Evolutionary conservation across 2,113 vertebrate species (phyloP), one percentile per base, ranked within the genome.

Genomic region (Oceanites oceanicus): DNA sequence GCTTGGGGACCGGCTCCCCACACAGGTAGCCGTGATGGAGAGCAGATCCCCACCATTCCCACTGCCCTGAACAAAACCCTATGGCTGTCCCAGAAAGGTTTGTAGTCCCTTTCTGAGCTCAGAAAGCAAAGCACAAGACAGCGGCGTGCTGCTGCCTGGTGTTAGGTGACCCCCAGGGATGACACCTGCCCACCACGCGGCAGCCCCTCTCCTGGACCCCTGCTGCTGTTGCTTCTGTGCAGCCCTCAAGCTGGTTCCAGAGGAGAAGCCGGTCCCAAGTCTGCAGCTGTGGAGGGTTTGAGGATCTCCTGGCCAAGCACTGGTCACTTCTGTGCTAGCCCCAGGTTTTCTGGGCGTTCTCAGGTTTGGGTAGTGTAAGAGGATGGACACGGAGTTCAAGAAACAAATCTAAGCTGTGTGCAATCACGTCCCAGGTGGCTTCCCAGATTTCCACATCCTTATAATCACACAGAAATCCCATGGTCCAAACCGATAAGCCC

Each of bases 301-400:
- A 50, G 19, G 61, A 42, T 84, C 73, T 59, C 26, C 73, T 65
- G 44, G 34, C 4, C 16, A 52, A 56, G 66, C 21, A 40, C 47
- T 0, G 0, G 15, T 30, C 3, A 2, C 49, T 73, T 75, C 50
- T 65, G 26, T 3, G 2, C 50, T 25, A 26, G 29, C 2, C 26
- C 14, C 44, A 34, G 40, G 11, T 61, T 49, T 70, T 30, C 50
- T 19, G 30, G 15, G 45, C 8, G 2, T 8, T 29, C 34, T 42
- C 6, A 32, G 49, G 11, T 49, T 53, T 74, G 62, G 22, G 13
- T 30, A 34, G 30, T 3, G 1, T 22, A 65, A 18, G 12, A 88
- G 20, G 25, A 49, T 9, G 36, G 26, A 26, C 26, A 32, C 2
- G 12, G n/a, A 55, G 14, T 10, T 29, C 53, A 77, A 61, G 65